Base-by-base conservation (phyloP, 1,140 invertebrate genomes). In the Lepeophtheirus salmonis region DNA sequence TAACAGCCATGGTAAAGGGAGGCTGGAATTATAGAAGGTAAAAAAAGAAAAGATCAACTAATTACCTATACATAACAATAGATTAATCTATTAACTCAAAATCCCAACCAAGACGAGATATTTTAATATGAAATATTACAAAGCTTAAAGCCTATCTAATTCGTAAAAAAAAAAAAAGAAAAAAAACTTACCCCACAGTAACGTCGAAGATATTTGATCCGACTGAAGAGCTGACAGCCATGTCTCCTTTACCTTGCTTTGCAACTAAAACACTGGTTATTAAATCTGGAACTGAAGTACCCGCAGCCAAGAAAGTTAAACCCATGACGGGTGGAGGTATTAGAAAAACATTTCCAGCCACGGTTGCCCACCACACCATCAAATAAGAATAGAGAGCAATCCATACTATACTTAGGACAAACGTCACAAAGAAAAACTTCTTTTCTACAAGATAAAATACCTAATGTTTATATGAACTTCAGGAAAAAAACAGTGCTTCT, bases 141-240 rank as follows among this genome's bases (percentile, higher is more conserved):
- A n/a, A n/a, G n/a, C n/a, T n/a, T n/a, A n/a, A n/a, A n/a, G n/a
- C n/a, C n/a, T n/a, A n/a, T n/a, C n/a, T n/a, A n/a, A n/a, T n/a
- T n/a, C n/a, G 30, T 41, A 10, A n/a, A 41, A 6, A 41, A 41
- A 41, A 6, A 41, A 41, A 10, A 41, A 10, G n/a, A 10, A 41
- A 41, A 41, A 10, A 10, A 6, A 17, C 55, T 57, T 57, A 57
- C 55, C 55, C 55, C 24, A 80, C 71, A 21, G 77, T 89, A 68
- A 98, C 89, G 77, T 98, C 94, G 73, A 98, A 97, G 68, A 97
- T 92, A 76, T 98, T 98, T 73, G 89, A 95, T 65, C 94, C 94
- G 64, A 98, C 88, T 18, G 91, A 96, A 67, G 90, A 96, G 54
- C 91, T 96, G 50, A 98, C 91, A 61, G 94, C 94, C 94, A 97